Evolutionary conservation across 1,140 invertebrate species (phyloP), one percentile per base, ranked within the genome.

Genomic region (Pseudomyrmex gracilis): DNA sequence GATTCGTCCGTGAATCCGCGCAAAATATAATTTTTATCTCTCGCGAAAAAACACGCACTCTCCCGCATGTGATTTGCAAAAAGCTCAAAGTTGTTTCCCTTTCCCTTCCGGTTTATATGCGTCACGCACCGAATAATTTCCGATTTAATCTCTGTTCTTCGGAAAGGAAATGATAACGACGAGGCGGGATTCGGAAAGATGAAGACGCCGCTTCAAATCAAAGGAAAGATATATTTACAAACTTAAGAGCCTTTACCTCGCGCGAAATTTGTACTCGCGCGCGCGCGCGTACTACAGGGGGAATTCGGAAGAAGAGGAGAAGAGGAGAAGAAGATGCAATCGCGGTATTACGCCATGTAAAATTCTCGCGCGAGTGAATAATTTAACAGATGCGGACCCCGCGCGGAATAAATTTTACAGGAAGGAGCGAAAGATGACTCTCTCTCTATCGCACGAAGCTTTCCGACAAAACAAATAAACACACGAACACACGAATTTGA

Each of bases 401-500:
- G 13, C 22, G 61, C 20, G 13, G 13, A 47, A 73, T 60, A 60
- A 73, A 73, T 63, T 53, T 76, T 22, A 13, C 13, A 1, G n/a
- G 7, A 17, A 15, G n/a, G 5, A 51, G 5, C 47, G 61, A 63
- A 77, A 17, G 24, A 24, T n/a, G n/a, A n/a, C n/a, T n/a, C n/a
- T n/a, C n/a, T n/a, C n/a, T n/a, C 57, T 47, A 4, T 34, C 34
- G 34, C 70, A 70, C 15, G n/a, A 47, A 5, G 20, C 57, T 57
- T 45, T n/a, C 57, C 34, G 34, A 20, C 57, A 0, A 24, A 78
- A 47, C 53, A 45, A 70, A 78, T 78, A 70, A 70, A 53, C 34
- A 15, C 15, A 47, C n/a, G n/a, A 45, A 70, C 58, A 70, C 58
- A n/a, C 10, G 12, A 22, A 24, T 60, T 47, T 60, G 76, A 70